Base-by-base conservation (phyloP, 2,888 invertebrate species). In the Chaetogeoica ovagalla region DNA sequence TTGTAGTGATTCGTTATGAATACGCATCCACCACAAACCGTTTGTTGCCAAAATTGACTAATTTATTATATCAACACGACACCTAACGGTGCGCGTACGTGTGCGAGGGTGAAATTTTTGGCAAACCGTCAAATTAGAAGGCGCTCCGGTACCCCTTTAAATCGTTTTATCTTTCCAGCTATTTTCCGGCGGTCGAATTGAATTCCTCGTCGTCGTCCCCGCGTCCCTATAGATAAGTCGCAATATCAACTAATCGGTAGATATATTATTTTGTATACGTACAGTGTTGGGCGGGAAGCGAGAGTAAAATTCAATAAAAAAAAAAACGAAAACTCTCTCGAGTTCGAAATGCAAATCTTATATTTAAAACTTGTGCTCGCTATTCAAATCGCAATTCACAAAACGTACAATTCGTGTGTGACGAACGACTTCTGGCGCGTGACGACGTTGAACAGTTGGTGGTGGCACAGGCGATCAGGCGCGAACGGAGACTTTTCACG, bases 31-130 rank as follows among this genome's bases (percentile, higher is more conserved):
- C n/a, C n/a, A 39, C 70, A n/a, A 48, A 21, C 13, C 48, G 48
- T 15, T 1, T 21, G 70, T 70, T 79, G 77, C 77, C 77, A 79
- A 79, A 71, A 70, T 23, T n/a, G 70, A 62, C 77, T 79, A 71
- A 79, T 79, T 70, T 70, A 79, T 79, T 62, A 79, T 55, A 71
- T 62, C 70, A 63, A 70, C 77, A 70, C 70, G 55, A 70, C 77
- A 70, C 77, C 77, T 79, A 55, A 71, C 52, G 30, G 4, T 4
- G 1, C 21, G 73, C 30, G 17, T 52, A 21, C 17, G 37, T 7
- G 7, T 9, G 9, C 43, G 2, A 70, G 70, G 77, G 52, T 23
- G 77, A 63, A 63, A 23, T 70, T 43, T 39, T 63, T 79, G 77
- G 77, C 77, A 79, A 79, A 69, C 55, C 19, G 37, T 79, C 77